A percentile compares a stretch with the other conserved stretches of the same genome.
Conservation (phyloP, 2,113 vertebrate species). For the Heloderma charlesbogerti region DNA sequence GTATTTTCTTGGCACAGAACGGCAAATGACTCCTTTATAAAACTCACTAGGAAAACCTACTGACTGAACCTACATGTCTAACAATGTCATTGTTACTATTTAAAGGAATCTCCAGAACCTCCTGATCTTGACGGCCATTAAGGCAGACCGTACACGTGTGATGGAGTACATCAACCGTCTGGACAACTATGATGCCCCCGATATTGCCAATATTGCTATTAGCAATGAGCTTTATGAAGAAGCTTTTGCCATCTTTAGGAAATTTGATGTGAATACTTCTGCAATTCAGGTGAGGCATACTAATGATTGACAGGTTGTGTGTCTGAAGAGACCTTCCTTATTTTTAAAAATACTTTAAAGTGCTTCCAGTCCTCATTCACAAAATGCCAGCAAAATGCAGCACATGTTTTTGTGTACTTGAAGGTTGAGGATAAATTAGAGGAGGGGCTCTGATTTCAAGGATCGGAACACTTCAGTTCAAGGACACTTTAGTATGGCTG, state of each 20-base stretch:
- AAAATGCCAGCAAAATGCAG: background rate
- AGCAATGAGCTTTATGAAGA: conserved; percentile 93
- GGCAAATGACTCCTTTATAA: background rate
- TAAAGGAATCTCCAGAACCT: conserved; percentile 93
- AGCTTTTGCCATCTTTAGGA: conserved; percentile 91
- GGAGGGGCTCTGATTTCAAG: no score
- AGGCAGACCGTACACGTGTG: conserved; percentile 89
- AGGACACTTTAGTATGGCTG: background rate
- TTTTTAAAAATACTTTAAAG: background rate
- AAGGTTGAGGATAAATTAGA: background rate
- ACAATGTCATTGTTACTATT: conserved; percentile 40
- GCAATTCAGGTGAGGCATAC: conserved; percentile 85
- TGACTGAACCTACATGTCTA: background rate
- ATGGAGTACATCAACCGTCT: conserved; percentile 94
- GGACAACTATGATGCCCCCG: conserved; percentile 92
- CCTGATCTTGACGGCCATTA: conserved; percentile 92
- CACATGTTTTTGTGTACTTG: background rate
- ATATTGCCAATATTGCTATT: conserved; percentile 92
- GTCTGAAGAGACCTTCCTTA: background rate
- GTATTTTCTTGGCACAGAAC: background rate
- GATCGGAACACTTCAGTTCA: no score
- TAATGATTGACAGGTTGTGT: background rate
- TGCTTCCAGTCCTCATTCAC: background rate
- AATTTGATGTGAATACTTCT: conserved; percentile 93
- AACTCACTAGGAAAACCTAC: background rate